These are phyloP conservation scores for Electrona antarctica DNA, from an alignment of 2,113 vertebrate species.

Conservation along the genomic window DNA sequence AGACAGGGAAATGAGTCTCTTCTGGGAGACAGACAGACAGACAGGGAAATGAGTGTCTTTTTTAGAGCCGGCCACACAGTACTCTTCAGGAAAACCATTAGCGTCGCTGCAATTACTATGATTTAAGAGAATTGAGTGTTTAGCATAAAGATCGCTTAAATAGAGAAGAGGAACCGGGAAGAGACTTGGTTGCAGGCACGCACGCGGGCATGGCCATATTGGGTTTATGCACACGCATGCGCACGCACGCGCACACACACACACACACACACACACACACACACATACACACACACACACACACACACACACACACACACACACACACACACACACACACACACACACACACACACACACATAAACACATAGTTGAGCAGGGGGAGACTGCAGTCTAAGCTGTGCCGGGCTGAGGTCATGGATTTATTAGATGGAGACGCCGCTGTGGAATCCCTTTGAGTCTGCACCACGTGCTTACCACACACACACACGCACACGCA, in stretches of 20 bases:
- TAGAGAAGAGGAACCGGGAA: not conserved
- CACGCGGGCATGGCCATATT: not conserved
- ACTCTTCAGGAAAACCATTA: slow-evolving; percentile 29
- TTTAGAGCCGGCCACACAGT: slow-evolving; percentile 16
- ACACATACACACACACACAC: too few relatives aligned
- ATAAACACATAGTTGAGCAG: not conserved
- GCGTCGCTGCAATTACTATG: slow-evolving; percentile 1
- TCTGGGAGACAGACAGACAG: slow-evolving; percentile 32
- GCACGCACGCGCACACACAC: slow-evolving; percentile 2
- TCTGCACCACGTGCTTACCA: slow-evolving; percentile 8
- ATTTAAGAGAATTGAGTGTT: slow-evolving; percentile 8
- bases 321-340: not conserved
- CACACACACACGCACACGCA: slow-evolving; percentile 1
- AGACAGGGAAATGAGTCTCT: too few relatives aligned
- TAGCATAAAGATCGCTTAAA: not conserved
- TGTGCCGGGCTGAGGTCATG: slow-evolving; percentile 21
- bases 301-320: not conserved
- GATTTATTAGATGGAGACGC: slow-evolving; percentile 19
- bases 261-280: not conserved
- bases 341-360: not conserved
- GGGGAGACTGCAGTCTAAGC: not conserved
- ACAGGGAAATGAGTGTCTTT: slow-evolving; percentile 4
- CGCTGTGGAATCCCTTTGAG: slow-evolving; percentile 13
- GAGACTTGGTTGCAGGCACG: not conserved
- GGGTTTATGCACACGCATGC: not conserved